Evolutionary conservation across 2,797 vertebrate species (phyloP), one percentile per base, ranked within the genome.

Genomic region (Lacerta bilineata): DNA sequence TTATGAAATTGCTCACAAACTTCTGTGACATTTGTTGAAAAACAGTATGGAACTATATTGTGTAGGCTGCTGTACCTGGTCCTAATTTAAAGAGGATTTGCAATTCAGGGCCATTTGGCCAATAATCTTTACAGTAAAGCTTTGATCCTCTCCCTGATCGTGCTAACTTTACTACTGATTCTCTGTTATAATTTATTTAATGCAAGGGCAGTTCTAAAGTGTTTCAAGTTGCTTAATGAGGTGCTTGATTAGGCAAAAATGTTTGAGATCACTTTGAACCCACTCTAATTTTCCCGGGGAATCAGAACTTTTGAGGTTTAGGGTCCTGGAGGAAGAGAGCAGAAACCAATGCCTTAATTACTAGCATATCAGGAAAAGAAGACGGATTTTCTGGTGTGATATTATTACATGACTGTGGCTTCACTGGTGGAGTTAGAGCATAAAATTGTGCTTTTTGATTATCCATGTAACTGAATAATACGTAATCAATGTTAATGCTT

Each of bases 101-200:
- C 17, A 90, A 72, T 92, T 79, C 71, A 93, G 93, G 87, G 86
- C 91, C 71, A 84, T 89, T 85, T 81, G 91, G 81, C 86, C 87
- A 90, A 91, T 90, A 93, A 93, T 85, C 84, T 94, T 39, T 90
- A 23, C 90, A 86, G 88, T 61, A 93, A 90, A 89, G 79, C 91
- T 95, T 95, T 94, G 92, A 94, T 94, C 64, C 41, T 94, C 36
- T 91, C 64, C 84, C 68, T 93, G 89, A 92, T 93, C 91, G 79
- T 64, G 29, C 74, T 91, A 90, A 87, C 83, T 93, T 94, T 91
- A 80, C 89, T 95, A 94, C 93, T 93, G 94, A 95, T 94, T 95
- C 86, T 46, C 91, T 88, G 87, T 93, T 94, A 94, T 94, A 93
- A 94, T 93, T 95, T 95, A 95, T 95, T 95, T 93, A 96, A 93